These are phyloP conservation scores for Himalopsyche phryganea DNA, from an alignment of 1,140 invertebrate species.

Conservation along the genomic window DNA sequence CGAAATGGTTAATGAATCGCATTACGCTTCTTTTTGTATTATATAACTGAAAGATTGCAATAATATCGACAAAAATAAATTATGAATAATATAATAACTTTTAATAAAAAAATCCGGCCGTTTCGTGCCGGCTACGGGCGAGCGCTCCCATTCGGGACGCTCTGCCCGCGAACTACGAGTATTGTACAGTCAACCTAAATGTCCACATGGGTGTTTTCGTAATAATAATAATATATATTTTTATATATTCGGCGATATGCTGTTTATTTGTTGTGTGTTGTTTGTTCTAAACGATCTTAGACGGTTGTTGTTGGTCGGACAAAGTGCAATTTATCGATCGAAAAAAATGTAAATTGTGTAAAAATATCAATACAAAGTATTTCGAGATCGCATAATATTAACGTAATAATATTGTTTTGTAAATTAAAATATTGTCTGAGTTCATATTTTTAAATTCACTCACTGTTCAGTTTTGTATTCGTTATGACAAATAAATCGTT, in stretches of 20 bases:
- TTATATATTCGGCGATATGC: background rate
- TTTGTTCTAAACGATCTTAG: too few species aligned
- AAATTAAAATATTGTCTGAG: too few species aligned
- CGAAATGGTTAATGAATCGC: constrained; percentile 1
- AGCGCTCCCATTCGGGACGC: constrained; percentile 1
- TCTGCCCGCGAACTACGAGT: background rate
- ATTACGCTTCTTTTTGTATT: constrained; percentile 25
- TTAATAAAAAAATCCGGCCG: constrained; percentile 5
- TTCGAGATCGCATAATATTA: too few species aligned
- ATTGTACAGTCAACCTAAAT: constrained; percentile 24
- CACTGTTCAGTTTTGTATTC: too few species aligned
- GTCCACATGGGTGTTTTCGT: constrained; percentile 23
- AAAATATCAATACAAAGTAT: constrained; percentile 11
- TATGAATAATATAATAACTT: constrained; percentile 13
- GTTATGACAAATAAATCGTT: too few species aligned
- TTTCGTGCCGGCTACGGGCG: constrained; percentile 5
- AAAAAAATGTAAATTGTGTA: constrained; percentile 31
- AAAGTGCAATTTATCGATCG: constrained; percentile 28
- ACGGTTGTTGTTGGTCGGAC: constrained; percentile 18
- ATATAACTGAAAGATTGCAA: constrained; percentile 6
- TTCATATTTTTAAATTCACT: too few species aligned
- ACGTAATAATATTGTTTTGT: too few species aligned
- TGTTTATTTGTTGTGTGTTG: too few species aligned
- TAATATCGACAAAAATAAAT: constrained; percentile 19
- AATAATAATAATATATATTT: background rate